phyloP scores from a whole-genome alignment of 1,140 invertebrate species.

The Drosophila athabasca region DNA sequence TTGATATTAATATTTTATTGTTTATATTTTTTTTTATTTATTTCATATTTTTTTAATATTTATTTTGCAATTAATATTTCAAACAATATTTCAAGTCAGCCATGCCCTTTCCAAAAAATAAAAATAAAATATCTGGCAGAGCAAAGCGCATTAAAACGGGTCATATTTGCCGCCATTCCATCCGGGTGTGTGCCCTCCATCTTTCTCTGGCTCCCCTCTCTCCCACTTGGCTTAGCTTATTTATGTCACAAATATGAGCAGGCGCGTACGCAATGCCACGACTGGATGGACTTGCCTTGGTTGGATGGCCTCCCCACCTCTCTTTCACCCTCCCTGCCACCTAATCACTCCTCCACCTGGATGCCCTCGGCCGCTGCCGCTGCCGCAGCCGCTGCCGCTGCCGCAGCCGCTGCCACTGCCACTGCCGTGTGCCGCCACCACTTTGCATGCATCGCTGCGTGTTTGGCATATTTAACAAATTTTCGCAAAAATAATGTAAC shows the following conservation, averaged over 20 bases:
- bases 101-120: background rate
- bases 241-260: conserved; percentile 81
- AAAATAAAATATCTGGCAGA: background rate
- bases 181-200: background rate
- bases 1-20: too few relatives aligned
- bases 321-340: background rate
- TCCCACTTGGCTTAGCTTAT: conserved; percentile 62
- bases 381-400: too few relatives aligned
- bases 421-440: conserved; percentile 34
- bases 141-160: conserved; percentile 50
- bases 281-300: conserved; percentile 60
- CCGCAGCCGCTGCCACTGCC: too few relatives aligned
- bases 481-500: conserved; percentile 80
- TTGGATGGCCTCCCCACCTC: conserved; percentile 16
- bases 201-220: background rate
- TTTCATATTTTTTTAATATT: too few relatives aligned
- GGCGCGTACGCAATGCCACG: conserved; percentile 77
- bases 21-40: too few relatives aligned
- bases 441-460: conserved; percentile 81
- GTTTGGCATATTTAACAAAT: conserved; percentile 82
- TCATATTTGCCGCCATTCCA: conserved; percentile 65
- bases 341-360: conserved; percentile 23
- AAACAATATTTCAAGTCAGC: too few relatives aligned
- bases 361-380: conserved; percentile 10
- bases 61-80: too few relatives aligned